Conservation (phyloP, 2,113 vertebrate genomes). For the Elanoides forficatus region DNA sequence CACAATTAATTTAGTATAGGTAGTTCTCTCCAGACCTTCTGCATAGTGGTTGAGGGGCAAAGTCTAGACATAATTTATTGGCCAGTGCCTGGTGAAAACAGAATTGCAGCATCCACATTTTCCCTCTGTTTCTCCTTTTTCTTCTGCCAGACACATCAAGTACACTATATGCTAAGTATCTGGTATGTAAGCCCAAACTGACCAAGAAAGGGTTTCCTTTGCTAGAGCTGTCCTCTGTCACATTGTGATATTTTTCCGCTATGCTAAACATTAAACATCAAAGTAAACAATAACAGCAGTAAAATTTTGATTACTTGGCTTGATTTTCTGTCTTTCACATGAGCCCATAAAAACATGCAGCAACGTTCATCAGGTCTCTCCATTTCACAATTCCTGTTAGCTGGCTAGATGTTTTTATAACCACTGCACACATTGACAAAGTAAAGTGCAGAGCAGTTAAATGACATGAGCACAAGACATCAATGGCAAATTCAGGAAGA, state of each 20-base stretch:
- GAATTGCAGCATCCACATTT: conserved; percentile 38
- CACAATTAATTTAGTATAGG: conserved; percentile 64
- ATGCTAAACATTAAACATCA: neutral
- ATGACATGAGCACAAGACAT: neutral
- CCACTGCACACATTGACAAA: neutral
- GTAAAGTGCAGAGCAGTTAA: neutral
- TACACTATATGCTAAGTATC: conserved; percentile 23
- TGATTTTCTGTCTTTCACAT: neutral
- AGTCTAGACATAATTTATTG: conserved; percentile 70
- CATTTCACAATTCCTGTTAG: neutral
- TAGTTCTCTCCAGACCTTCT: conserved; percentile 51
- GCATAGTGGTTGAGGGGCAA: conserved; percentile 41
- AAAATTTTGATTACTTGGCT: neutral
- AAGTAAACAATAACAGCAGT: conserved; percentile 1
- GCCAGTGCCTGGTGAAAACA: conserved; percentile 48
- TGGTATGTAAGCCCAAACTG: conserved; percentile 4
- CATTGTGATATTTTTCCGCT: neutral
- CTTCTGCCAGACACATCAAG: conserved; percentile 29
- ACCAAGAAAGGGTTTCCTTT: neutral
- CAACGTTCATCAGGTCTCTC: neutral
- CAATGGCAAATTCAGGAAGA: neutral
- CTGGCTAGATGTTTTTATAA: conserved; percentile 12
- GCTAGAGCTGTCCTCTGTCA: neutral
- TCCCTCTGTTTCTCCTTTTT: conserved; percentile 1
- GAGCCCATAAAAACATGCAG: neutral